These are phyloP conservation scores for Phorcus lineatus DNA, from an alignment of 2,888 invertebrate species.

Conservation along the genomic window DNA sequence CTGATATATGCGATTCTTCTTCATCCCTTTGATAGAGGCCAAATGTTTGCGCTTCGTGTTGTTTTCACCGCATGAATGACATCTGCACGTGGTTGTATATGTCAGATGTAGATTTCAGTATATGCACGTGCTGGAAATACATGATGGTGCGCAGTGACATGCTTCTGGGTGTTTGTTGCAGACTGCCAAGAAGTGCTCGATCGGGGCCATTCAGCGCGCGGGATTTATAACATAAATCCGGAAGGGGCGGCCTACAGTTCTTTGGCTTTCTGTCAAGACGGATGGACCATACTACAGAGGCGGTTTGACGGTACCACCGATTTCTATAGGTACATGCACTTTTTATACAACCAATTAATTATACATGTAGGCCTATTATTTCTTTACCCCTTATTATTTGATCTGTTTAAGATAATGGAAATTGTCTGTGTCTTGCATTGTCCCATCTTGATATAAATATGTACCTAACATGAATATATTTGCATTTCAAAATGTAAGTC, in stretches of 20 bases:
- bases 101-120: not conserved
- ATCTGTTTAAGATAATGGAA: too few species aligned
- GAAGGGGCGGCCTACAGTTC: slow-evolving; percentile 33
- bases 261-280: slow-evolving; percentile 44
- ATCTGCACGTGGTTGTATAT: not conserved
- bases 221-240: slow-evolving; percentile 42
- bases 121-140: not conserved
- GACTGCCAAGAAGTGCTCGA: slow-evolving; percentile 40
- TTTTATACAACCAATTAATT: too few species aligned
- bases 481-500: too few species aligned
- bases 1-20: not conserved
- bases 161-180: slow-evolving; percentile 6
- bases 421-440: too few species aligned
- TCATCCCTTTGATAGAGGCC: not conserved
- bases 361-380: too few species aligned
- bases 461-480: too few species aligned
- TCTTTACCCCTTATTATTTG: too few species aligned
- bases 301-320: slow-evolving; percentile 86
- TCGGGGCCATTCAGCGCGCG: slow-evolving; percentile 30
- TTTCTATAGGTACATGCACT: slow-evolving; percentile 80
- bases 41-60: not conserved
- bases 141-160: not conserved
- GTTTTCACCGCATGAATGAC: not conserved
- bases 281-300: slow-evolving; percentile 86
- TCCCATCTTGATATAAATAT: too few species aligned